A percentile compares a stretch with the other conserved stretches of the same genome.
These are phyloP conservation scores for Meghimatium bilineatum DNA, from an alignment of 2,888 invertebrate genomes.

Conservation along the genomic window DNA sequence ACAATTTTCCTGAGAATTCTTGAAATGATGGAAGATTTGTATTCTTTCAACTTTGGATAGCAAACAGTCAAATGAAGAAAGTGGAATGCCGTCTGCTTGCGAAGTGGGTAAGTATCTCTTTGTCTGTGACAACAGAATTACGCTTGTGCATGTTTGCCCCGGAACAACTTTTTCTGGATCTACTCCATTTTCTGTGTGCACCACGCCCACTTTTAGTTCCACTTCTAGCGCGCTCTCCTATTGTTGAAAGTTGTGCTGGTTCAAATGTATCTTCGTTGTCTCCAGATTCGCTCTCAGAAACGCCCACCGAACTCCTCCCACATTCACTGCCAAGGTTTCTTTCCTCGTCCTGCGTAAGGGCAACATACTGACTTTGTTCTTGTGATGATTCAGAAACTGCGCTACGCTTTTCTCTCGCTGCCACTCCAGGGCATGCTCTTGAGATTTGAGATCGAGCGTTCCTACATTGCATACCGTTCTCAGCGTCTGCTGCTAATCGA, in stretches of 20 bases:
- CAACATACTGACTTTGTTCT: constrained; percentile 46
- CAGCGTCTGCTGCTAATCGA: constrained; percentile 60
- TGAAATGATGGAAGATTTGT: too few relatives aligned
- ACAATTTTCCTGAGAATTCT: too few relatives aligned
- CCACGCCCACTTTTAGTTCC: constrained; percentile 48
- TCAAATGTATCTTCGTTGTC: constrained; percentile 42
- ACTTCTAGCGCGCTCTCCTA: constrained; percentile 47
- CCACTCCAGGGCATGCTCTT: constrained; percentile 18
- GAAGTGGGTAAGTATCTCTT: constrained; percentile 64
- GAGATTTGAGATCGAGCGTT: neutral
- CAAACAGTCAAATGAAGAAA: constrained; percentile 56
- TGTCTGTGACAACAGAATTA: constrained; percentile 62
- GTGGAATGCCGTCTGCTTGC: constrained; percentile 70
- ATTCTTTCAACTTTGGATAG: too few relatives aligned
- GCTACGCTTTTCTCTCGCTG: neutral
- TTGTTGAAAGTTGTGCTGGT: neutral
- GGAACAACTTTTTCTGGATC: constrained; percentile 49
- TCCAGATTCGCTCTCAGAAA: constrained; percentile 44
- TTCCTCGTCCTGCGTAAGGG: constrained; percentile 39
- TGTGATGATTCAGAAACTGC: constrained; percentile 42
- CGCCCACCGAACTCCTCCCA: constrained; percentile 16
- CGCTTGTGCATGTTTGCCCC: constrained; percentile 43
- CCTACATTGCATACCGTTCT: constrained; percentile 47
- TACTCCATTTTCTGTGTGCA: constrained; percentile 46
- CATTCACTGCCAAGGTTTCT: constrained; percentile 25